Percentiles rank a stretch among this genome's conserved stretches.
Evolutionary conservation across 1,140 invertebrate species (phyloP).

Genomic region (Leptinotarsa lineolata): DNA sequence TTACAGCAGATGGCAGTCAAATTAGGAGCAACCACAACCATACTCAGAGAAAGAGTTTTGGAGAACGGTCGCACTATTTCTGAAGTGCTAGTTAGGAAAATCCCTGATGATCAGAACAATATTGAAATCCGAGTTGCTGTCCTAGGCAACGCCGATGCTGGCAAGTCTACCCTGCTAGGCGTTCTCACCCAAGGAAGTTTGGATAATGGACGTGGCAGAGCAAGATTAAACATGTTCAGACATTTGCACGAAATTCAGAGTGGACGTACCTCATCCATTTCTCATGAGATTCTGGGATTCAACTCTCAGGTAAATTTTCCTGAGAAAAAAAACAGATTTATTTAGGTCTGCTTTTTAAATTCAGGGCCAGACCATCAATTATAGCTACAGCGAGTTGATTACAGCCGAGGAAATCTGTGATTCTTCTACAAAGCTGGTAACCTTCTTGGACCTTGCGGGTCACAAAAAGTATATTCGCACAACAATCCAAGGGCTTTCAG

Average conservation of each 20-base stretch:
- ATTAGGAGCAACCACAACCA: slow-evolving; percentile 78
- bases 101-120: slow-evolving; percentile 88
- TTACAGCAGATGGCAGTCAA: slow-evolving; percentile 83
- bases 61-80: slow-evolving; percentile 65
- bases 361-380: slow-evolving; percentile 72
- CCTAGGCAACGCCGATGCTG: slow-evolving; percentile 82
- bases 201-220: slow-evolving; percentile 93
- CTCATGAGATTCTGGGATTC: slow-evolving; percentile 96
- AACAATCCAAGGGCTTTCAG: slow-evolving; percentile 91
- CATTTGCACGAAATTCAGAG: slow-evolving; percentile 96
- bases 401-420: slow-evolving; percentile 95
- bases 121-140: slow-evolving; percentile 90
- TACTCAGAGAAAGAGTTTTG: slow-evolving; percentile 60
- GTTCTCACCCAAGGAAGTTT: slow-evolving; percentile 93
- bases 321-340: slow-evolving; percentile 5
- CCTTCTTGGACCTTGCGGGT: slow-evolving; percentile 95
- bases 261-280: slow-evolving; percentile 94
- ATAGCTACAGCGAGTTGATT: slow-evolving; percentile 88
- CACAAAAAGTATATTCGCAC: slow-evolving; percentile 96
- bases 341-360: slow-evolving; percentile 31
- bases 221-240: slow-evolving; percentile 92
- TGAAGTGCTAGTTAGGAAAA: slow-evolving; percentile 90
- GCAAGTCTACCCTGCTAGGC: slow-evolving; percentile 91
- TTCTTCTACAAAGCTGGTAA: slow-evolving; percentile 86
- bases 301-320: slow-evolving; percentile 65